These are phyloP conservation scores for Aspidiotus destructor DNA, from an alignment of 2,888 invertebrate genomes.

Conservation along the genomic window DNA sequence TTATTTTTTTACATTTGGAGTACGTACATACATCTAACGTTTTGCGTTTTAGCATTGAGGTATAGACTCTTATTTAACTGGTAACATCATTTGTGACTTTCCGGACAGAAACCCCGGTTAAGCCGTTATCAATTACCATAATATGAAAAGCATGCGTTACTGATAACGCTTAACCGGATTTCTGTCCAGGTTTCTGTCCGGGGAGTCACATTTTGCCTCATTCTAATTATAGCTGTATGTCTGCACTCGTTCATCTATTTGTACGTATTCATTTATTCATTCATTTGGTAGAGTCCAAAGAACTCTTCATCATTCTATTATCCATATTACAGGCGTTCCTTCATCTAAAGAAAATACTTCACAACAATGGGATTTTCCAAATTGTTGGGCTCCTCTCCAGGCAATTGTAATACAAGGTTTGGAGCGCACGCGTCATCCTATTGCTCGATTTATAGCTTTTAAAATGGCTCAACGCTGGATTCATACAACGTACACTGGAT, in stretches of 20 bases:
- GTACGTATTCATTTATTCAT: background rate
- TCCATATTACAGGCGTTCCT: conserved; percentile 32
- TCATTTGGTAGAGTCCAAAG: background rate
- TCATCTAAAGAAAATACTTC: conserved; percentile 34
- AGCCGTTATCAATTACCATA: no score
- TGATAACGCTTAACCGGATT: no score
- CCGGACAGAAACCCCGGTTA: no score
- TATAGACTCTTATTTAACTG: background rate
- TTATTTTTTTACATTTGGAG: no score
- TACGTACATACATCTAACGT: no score
- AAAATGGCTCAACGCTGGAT: conserved; percentile 44
- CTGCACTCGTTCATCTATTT: background rate
- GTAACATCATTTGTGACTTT: no score
- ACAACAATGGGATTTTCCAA: conserved; percentile 37
- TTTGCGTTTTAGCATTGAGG: background rate
- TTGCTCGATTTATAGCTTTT: conserved; percentile 41
- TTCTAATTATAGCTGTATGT: background rate
- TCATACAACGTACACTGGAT: conserved; percentile 39
- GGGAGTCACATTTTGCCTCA: no score
- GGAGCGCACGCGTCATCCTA: conserved; percentile 37
- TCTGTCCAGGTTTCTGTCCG: no score
- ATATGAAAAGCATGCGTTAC: no score
- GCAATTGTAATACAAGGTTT: conserved; percentile 36
- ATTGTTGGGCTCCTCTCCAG: conserved; percentile 36
- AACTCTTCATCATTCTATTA: background rate